Percentiles rank a stretch among this genome's conserved stretches.
phyloP scores from a whole-genome alignment of 2,888 invertebrate genomes.

The Lagria hirta region DNA sequence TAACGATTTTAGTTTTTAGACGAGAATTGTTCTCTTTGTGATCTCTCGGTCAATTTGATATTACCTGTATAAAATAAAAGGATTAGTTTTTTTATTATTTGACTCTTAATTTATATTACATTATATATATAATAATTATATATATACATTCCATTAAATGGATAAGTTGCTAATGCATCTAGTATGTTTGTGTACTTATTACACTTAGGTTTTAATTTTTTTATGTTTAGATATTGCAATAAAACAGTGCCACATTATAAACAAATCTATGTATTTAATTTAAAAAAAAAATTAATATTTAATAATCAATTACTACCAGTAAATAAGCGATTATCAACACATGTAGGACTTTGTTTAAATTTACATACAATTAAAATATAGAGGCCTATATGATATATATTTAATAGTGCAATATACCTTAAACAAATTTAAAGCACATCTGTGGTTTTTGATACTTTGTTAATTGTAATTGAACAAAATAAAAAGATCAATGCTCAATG shows the following conservation, averaged over 20 bases:
- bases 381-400: constrained; percentile 27
- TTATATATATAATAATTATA: no score
- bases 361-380: constrained; percentile 18
- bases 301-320: constrained; percentile 17
- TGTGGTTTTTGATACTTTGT: constrained; percentile 27
- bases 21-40: constrained; percentile 20
- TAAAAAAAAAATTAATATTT: no score
- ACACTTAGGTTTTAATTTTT: constrained; percentile 22
- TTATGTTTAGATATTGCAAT: constrained; percentile 27
- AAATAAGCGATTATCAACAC: constrained; percentile 16
- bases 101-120: no score
- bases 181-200: constrained; percentile 23
- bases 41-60: constrained; percentile 27
- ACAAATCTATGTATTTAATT: constrained; percentile 20
- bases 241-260: constrained; percentile 29
- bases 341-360: constrained; percentile 19
- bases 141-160: constrained; percentile 19
- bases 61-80: constrained; percentile 8
- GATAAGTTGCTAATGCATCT: constrained; percentile 16
- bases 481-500: constrained; percentile 23
- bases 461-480: constrained; percentile 20
- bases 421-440: constrained; percentile 24
- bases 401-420: constrained; percentile 26
- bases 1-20: constrained; percentile 20
- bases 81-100: no score